Percentiles rank a stretch among this genome's conserved stretches.
Evolutionary conservation across 2,888 invertebrate genomes (phyloP).

Genomic region (Cancer borealis): DNA sequence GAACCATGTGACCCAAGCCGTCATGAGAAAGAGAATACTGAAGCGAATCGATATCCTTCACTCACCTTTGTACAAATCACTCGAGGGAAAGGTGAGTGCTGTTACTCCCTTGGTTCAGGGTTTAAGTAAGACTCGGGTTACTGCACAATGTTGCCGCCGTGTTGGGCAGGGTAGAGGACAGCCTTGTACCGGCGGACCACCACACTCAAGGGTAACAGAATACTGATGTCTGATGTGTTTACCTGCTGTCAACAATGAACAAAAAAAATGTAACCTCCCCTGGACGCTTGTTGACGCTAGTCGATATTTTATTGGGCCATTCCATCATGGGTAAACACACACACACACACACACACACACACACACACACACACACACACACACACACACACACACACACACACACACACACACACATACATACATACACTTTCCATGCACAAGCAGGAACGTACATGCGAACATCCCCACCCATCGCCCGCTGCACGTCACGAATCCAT

Average conservation of each 20-base stretch:
- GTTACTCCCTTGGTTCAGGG: background rate
- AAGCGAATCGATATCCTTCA: background rate
- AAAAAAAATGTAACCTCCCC: background rate
- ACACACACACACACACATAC: slow-evolving; percentile 44
- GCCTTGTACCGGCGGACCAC: background rate
- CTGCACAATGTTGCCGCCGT: background rate
- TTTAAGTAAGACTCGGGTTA: no score
- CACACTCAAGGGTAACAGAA: background rate
- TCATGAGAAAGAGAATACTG: slow-evolving; percentile 16
- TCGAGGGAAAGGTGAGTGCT: background rate
- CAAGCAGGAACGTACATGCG: background rate
- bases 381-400: slow-evolving; percentile 38
- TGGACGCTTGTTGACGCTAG: background rate
- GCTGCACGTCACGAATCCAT: background rate
- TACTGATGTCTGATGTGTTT: background rate
- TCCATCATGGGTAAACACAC: background rate
- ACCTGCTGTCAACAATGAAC: background rate
- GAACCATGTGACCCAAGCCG: slow-evolving; percentile 5
- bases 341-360: slow-evolving; percentile 41
- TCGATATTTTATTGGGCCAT: slow-evolving; percentile 32
- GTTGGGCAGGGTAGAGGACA: no score
- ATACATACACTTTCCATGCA: background rate
- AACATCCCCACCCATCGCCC: background rate
- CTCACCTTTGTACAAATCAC: slow-evolving; percentile 27
- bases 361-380: slow-evolving; percentile 52